Evolutionary conservation across 2,888 invertebrate genomes (phyloP), one percentile per base, ranked within the genome.

Genomic region (Drosophila colorata): DNA sequence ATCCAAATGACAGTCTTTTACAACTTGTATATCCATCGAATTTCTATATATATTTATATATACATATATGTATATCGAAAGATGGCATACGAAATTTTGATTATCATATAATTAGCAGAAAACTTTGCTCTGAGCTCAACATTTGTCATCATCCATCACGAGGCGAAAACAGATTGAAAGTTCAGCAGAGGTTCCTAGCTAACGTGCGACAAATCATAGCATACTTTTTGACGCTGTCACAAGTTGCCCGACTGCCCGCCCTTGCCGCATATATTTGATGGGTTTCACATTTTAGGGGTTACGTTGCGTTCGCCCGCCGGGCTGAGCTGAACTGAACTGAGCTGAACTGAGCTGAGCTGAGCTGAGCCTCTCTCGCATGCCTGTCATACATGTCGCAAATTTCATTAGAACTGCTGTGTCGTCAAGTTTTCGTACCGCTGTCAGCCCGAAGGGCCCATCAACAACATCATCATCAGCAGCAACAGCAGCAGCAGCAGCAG

Each of bases 311-410:
- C 4, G 38, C 38, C 38, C 16, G 16, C 9, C 4, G 20, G 11
- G 20, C 14, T 16, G 13, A 44, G 11, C 33, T 9, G 14, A 2
- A 8, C 2, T n/a, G n/a, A n/a, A n/a, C 14, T 16, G 13, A 44
- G 16, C 9, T 2, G 20, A 7, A 14, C 14, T 16, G 13, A 44
- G 16, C 9, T 2, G 20, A 7, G 20, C 14, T 16, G 13, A 44
- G 11, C 33, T 9, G 14, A 2, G 13, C 2, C 31, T 9, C 31
- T 57, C 3, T 60, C 40, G 52, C 47, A 18, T 28, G 77, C 38
- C 74, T 86, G 83, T 86, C 87, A 86, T 76, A 71, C 59, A 87
- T 84, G 81, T 84, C 84, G 69, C 83, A 87, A 86, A 87, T 87
- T 87, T 87, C 84, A 84, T 84, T 84, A 84, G 73, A 77, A 75